phyloP scores from a whole-genome alignment of 2,113 vertebrate species.

The Muntiacus reevesi region DNA sequence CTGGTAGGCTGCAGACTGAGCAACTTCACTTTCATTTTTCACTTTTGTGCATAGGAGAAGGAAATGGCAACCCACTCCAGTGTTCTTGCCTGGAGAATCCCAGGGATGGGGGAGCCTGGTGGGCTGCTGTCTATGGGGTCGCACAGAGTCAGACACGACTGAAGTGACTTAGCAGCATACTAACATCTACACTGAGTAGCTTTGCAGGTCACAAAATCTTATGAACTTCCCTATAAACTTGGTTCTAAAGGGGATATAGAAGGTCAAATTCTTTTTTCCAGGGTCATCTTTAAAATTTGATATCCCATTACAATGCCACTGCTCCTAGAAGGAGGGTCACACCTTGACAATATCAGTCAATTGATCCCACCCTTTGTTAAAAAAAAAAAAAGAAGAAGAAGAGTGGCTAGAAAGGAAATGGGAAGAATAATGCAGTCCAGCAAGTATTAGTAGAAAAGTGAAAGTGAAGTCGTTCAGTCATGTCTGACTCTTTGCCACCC shows the following conservation, averaged over 20 bases:
- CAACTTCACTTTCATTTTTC: too few relatives aligned
- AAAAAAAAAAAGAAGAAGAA: neutral
- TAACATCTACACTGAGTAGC: neutral
- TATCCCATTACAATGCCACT: neutral
- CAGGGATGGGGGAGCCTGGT: too few relatives aligned
- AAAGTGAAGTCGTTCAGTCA: neutral
- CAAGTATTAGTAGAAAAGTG: neutral
- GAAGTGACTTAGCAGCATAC: neutral
- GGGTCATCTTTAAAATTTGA: neutral
- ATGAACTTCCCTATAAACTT: neutral
- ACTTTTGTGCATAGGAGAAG: too few relatives aligned
- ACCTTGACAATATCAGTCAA: neutral
- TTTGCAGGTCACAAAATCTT: neutral
- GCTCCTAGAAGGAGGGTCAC: neutral
- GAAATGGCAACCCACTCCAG: too few relatives aligned
- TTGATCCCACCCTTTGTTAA: neutral
- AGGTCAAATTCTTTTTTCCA: neutral
- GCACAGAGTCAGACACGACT: neutral
- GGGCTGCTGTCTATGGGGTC: too few relatives aligned
- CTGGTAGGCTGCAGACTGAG: too few relatives aligned
- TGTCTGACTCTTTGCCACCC: neutral
- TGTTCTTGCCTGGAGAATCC: too few relatives aligned
- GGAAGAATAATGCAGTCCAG: neutral
- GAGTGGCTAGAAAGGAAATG: neutral
- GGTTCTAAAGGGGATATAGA: neutral